Conservation (phyloP, 1,140 invertebrate species). For the Phenacoccus solenopsis region DNA sequence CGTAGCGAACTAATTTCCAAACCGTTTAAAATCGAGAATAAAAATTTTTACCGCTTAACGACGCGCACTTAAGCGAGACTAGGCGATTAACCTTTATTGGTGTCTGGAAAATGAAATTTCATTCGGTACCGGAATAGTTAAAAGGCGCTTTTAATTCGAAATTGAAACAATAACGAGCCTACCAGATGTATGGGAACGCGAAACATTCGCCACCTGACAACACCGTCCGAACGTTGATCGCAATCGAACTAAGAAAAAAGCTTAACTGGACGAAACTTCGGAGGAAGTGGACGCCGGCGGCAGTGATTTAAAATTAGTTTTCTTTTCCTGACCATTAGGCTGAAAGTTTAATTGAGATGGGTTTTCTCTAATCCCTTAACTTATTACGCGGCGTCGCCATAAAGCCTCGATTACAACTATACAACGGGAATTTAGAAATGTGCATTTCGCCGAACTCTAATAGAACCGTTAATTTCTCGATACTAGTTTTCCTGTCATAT, state of each 20-base stretch:
- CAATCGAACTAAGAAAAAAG: too few species aligned
- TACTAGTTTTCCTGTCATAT: not conserved
- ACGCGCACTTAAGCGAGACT: not conserved
- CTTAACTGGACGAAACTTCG: not conserved
- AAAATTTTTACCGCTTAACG: too few species aligned
- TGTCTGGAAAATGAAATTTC: not conserved
- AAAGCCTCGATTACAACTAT: conserved; percentile 1
- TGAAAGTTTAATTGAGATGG: conserved; percentile 13
- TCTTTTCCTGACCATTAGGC: not conserved
- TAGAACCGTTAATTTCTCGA: not conserved
- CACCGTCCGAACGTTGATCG: too few species aligned
- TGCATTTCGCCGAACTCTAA: not conserved
- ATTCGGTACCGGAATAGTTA: not conserved
- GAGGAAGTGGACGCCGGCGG: not conserved
- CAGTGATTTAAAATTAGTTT: not conserved
- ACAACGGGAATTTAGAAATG: not conserved
- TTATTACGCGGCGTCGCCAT: not conserved
- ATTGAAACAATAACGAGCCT: not conserved
- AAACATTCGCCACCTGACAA: too few species aligned
- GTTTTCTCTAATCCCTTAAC: conserved; percentile 15
- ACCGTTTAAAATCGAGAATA: too few species aligned
- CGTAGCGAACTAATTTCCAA: too few species aligned
- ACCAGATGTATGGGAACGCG: too few species aligned
- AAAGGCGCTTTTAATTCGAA: not conserved
- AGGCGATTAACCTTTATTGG: not conserved